phyloP scores from a whole-genome alignment of 2,888 invertebrate genomes.

The Nomada fabriciana region DNA sequence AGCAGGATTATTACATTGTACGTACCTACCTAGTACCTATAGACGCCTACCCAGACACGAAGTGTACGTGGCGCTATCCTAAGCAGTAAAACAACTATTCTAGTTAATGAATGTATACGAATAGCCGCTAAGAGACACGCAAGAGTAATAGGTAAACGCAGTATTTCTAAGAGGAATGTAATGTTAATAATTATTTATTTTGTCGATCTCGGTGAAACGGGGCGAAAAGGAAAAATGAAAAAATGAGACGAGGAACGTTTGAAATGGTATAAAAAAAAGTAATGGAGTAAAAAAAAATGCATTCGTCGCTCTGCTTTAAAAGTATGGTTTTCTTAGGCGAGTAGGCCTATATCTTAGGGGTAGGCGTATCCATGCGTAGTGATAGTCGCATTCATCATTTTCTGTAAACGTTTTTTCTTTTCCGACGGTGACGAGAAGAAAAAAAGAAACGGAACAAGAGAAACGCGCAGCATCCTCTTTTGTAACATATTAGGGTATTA shows the following conservation, averaged over 20 bases:
- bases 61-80: conserved; percentile 71
- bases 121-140: conserved; percentile 81
- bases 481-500: conserved; percentile 82
- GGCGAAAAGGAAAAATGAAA: not conserved
- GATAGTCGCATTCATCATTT: conserved; percentile 74
- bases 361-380: conserved; percentile 76
- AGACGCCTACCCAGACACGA: conserved; percentile 68
- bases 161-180: conserved; percentile 84
- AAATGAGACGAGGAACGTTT: conserved; percentile 24
- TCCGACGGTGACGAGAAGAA: conserved; percentile 33
- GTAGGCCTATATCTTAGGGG: conserved; percentile 65
- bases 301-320: conserved; percentile 78
- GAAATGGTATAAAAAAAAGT: not conserved
- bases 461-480: conserved; percentile 73
- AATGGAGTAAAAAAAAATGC: conserved; percentile 38
- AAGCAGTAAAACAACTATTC: conserved; percentile 77
- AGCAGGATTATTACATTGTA: conserved; percentile 70
- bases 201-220: conserved; percentile 80
- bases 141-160: conserved; percentile 76
- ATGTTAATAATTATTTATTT: conserved; percentile 84
- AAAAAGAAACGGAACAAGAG: conserved; percentile 47
- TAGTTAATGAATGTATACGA: conserved; percentile 85
- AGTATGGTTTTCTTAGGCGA: conserved; percentile 42
- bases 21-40: conserved; percentile 78
- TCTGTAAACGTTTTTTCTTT: conserved; percentile 77